phyloP scores from a whole-genome alignment of 2,797 vertebrate genomes.

The Gastrophryne carolinensis region DNA sequence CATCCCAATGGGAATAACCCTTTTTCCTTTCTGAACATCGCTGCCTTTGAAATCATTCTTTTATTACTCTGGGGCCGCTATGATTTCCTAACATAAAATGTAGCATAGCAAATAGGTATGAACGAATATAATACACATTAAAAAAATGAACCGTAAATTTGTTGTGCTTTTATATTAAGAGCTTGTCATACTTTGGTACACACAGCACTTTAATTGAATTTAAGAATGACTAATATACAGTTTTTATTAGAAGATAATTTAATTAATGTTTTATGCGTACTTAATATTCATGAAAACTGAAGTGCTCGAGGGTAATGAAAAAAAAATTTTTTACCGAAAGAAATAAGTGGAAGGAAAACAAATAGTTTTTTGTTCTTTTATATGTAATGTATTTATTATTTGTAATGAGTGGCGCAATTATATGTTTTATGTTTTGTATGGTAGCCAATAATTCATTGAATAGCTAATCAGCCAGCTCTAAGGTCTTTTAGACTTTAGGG shows the following conservation, averaged over 20 bases:
- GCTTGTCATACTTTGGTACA: neutral
- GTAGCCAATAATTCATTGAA: no score
- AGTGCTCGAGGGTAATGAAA: no score
- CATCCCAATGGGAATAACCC: slow-evolving; percentile 20
- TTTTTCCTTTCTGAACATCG: slow-evolving; percentile 20
- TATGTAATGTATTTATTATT: no score
- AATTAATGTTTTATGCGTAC: no score
- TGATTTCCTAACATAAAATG: neutral
- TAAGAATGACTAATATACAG: neutral
- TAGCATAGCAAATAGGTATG: neutral
- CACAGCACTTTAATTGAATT: neutral
- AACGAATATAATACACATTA: neutral
- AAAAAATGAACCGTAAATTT: neutral
- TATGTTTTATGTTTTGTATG: no score
- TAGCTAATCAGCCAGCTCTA: no score
- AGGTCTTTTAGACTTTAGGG: no score
- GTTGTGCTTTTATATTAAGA: neutral
- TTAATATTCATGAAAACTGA: no score
- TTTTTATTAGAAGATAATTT: no score
- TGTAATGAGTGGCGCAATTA: no score
- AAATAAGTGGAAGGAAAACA: no score
- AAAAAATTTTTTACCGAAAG: no score
- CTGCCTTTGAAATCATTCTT: slow-evolving; percentile 8
- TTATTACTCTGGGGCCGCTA: neutral
- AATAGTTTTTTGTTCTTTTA: neutral